These are phyloP conservation scores for Mionectes olivaceus DNA, from an alignment of 2,797 vertebrate genomes.

Conservation along the genomic window DNA sequence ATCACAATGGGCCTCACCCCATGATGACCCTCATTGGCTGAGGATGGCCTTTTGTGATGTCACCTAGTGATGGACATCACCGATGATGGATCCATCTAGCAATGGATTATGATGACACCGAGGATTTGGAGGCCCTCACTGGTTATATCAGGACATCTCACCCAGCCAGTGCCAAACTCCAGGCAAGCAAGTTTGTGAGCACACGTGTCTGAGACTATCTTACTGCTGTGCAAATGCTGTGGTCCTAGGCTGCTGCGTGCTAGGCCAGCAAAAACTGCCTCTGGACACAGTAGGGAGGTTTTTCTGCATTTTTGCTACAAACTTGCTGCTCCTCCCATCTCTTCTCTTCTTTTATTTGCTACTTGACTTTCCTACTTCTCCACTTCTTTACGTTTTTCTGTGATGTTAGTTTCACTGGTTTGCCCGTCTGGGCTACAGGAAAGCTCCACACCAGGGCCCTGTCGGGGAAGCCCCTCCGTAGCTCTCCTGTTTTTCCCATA, in stretches of 20 bases:
- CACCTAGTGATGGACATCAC: accelerated
- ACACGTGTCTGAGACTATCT: accelerated
- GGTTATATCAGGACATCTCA: neutral
- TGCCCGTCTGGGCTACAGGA: neutral
- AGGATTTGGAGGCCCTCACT: accelerated
- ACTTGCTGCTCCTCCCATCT: neutral
- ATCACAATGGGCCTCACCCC: neutral
- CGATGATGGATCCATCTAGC: neutral
- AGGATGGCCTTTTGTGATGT: neutral
- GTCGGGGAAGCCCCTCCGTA: neutral
- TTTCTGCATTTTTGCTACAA: neutral
- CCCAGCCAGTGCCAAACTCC: neutral
- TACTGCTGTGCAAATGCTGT: accelerated
- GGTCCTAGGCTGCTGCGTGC: neutral
- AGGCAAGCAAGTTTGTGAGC: accelerated
- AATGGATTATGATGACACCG: neutral
- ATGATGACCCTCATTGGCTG: neutral
- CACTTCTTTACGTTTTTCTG: neutral
- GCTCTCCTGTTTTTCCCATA: neutral
- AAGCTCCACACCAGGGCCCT: neutral
- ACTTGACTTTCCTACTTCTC: neutral
- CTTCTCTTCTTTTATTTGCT: neutral
- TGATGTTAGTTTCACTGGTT: neutral
- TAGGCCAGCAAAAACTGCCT: neutral
- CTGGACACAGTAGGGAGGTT: neutral